Percentiles rank a stretch among this genome's conserved stretches.
These are phyloP conservation scores for Pseudorectes ferrugineus DNA, from an alignment of 2,113 vertebrate genomes.

Conservation along the genomic window DNA sequence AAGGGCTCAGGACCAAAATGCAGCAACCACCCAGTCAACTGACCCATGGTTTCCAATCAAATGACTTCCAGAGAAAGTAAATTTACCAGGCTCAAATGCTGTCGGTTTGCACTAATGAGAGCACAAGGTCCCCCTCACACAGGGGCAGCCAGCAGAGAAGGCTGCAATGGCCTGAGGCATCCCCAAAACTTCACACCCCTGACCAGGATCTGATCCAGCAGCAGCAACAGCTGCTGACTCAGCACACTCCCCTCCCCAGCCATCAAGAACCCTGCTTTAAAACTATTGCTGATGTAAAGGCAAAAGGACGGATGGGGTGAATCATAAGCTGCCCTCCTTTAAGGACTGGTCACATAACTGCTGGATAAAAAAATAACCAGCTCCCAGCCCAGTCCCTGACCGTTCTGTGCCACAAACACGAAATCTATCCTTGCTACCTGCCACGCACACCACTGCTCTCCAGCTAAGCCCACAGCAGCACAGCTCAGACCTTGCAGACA, in stretches of 20 bases:
- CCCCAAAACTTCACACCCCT: neutral
- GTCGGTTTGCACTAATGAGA: rapidly evolving
- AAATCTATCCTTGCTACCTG: neutral
- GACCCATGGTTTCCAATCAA: neutral
- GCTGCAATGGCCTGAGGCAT: neutral
- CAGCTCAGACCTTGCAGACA: neutral
- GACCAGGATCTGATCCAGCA: neutral
- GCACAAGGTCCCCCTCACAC: neutral
- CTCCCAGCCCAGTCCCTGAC: neutral
- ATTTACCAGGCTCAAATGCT: neutral
- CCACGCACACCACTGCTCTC: neutral
- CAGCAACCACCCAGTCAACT: neutral
- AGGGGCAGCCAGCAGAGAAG: neutral
- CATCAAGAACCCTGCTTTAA: neutral
- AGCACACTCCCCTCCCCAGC: neutral
- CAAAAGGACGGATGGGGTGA: neutral
- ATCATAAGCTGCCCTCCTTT: neutral
- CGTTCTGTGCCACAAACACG: neutral
- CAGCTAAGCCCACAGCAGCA: neutral
- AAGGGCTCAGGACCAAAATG: neutral
- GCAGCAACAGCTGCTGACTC: neutral
- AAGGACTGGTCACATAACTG: neutral
- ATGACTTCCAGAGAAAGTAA: neutral
- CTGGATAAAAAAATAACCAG: neutral
- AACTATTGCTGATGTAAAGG: neutral